phyloP scores from a whole-genome alignment of 2,888 invertebrate genomes.

The Eueremaeus valkanovi region DNA sequence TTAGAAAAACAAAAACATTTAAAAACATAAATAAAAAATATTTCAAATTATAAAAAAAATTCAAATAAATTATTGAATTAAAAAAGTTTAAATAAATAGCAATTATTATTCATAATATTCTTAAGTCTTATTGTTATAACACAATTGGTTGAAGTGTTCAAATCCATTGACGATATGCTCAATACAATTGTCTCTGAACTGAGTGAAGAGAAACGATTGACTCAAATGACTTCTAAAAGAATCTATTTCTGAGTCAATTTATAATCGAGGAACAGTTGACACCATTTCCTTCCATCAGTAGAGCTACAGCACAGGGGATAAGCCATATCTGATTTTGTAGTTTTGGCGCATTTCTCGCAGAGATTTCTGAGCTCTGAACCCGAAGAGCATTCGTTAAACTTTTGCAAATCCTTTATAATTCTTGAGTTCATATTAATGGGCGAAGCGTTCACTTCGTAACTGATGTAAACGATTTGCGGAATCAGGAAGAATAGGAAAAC shows the following conservation, averaged over 20 bases:
- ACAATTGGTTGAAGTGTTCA: too few relatives aligned
- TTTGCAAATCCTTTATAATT: not conserved
- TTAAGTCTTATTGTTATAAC: too few relatives aligned
- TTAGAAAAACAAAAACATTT: too few relatives aligned
- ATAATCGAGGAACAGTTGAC: slow-evolving; percentile 1
- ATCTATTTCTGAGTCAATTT: not conserved
- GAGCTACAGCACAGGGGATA: not conserved
- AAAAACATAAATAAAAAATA: too few relatives aligned
- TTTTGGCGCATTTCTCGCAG: slow-evolving; percentile 22
- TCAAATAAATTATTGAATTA: too few relatives aligned
- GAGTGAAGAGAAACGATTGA: too few relatives aligned
- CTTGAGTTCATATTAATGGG: not conserved
- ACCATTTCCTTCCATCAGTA: not conserved
- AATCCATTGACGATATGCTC: too few relatives aligned
- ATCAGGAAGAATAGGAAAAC: not conserved
- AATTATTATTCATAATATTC: too few relatives aligned
- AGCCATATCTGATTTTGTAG: not conserved
- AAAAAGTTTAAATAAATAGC: too few relatives aligned
- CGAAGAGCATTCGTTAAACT: not conserved
- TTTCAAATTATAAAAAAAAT: too few relatives aligned
- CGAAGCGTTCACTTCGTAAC: not conserved
- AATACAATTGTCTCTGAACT: too few relatives aligned
- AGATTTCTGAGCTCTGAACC: not conserved
- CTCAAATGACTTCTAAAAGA: too few relatives aligned
- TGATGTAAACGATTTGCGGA: not conserved